Base-by-base conservation (phyloP, 2,888 invertebrate species). In the Leptinotarsa juncta region DNA sequence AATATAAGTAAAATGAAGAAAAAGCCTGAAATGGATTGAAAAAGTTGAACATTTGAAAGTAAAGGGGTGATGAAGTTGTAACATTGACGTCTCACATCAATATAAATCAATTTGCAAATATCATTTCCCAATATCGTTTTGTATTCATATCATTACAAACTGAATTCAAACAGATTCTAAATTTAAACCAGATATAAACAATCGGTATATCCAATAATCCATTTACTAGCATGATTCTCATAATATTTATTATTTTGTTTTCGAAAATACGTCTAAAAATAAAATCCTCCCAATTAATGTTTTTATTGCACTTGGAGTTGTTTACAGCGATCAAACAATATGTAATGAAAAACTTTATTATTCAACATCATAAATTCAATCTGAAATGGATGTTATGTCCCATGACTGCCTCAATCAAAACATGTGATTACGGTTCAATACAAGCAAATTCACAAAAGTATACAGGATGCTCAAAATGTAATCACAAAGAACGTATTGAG, bases 211-310 rank as follows among this genome's bases (percentile, higher is more conserved):
- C 42, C 42, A 60, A 23, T 23, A 23, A 20, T 60, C 15, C 60
- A 23, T 60, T 60, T 60, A 60, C 26, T 60, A 20, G 15, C 26
- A 15, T 23, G 26, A 20, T 26, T 23, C n/a, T 18, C 62, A 62
- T 62, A 62, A 62, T 62, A 62, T 62, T 62, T 62, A 62, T 62
- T 32, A 62, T 62, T 26, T 62, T 20, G 62, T 62, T 62, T 62
- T 62, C 62, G 62, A 62, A 62, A 62, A 62, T 62, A 42, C 1
- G 32, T 62, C 62, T 62, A 62, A 62, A 62, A 62, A 62, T 62
- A 62, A 32, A 16, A 15, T n/a, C 23, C 7, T 23, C 60, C 26
- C 15, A 18, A 18, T 32, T n/a, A 16, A 42, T 62, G 12, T 62
- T 62, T 62, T 32, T 42, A 32, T n/a, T 62, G 62, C 62, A 62